phyloP scores from a whole-genome alignment of 2,113 vertebrate species.

The Bubalus kerabau region DNA sequence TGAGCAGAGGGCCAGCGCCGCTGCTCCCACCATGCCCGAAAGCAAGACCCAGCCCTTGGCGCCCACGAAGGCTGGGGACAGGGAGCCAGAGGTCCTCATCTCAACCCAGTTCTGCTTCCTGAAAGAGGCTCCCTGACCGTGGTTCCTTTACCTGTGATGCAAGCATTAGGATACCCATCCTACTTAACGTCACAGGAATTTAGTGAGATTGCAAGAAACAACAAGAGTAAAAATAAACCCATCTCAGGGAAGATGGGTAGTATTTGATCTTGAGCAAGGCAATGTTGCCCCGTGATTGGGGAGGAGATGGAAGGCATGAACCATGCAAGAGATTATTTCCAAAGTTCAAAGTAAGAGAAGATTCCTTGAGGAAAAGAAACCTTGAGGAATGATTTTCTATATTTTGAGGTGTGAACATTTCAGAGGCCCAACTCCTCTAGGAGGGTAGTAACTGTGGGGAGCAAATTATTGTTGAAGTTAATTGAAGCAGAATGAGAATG shows the following conservation, averaged over 20 bases:
- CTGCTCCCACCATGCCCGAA: background rate
- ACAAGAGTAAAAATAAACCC: conserved; percentile 16
- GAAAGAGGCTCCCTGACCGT: background rate
- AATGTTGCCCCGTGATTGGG: background rate
- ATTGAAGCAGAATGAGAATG: background rate
- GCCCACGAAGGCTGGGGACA: accelerated
- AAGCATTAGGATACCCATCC: background rate
- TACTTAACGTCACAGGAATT: background rate
- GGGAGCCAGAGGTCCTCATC: background rate
- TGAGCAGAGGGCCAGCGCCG: accelerated
- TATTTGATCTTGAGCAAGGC: background rate
- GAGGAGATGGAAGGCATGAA: background rate
- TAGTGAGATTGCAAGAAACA: background rate
- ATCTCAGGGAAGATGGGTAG: background rate
- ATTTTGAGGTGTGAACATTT: background rate
- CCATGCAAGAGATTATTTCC: background rate
- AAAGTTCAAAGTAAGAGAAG: background rate
- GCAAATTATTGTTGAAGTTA: background rate
- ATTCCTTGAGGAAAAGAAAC: background rate
- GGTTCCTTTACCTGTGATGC: background rate
- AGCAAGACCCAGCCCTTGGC: background rate
- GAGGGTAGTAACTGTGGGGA: conserved; percentile 2
- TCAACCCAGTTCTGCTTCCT: background rate
- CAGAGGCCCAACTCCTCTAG: background rate
- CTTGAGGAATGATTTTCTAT: conserved; percentile 8